Evolutionary conservation across 2,797 vertebrate species (phyloP), one percentile per base, ranked within the genome.

Genomic region (Dendrocincla tyrannina): DNA sequence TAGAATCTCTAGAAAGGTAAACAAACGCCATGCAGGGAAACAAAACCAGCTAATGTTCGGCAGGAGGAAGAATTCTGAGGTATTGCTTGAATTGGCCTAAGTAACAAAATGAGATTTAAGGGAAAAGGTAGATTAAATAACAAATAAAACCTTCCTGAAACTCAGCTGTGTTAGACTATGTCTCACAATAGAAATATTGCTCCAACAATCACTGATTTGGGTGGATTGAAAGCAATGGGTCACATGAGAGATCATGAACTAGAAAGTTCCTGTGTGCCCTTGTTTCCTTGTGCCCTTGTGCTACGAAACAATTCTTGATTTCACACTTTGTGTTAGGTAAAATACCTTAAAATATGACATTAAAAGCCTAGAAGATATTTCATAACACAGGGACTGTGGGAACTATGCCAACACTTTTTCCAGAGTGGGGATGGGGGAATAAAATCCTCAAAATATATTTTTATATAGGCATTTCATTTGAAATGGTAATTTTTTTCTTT

Each of bases 1-100:
- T 1, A 18, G 7, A 28, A 25, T 66, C 37, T 86, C 33, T 24
- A 49, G 35, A 49, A 84, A 59, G 35, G 14, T n/a, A 4, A 24
- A 78, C 16, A 37, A 12, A 11, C 75, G 19, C 9, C 0, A 1
- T 44, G 14, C 32, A 55, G 22, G n/a, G 17, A 81, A 78, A 49
- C 3, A 42, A 85, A 87, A 15, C 2, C 5, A 28, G 6, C 5
- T 35, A 1, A 23, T 0, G 0, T 30, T 83, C 44, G 66, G 13
- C 44, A 70, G 25, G 4, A 13, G 19, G 8, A 70, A 44, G 41
- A 75, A 49, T 44, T 44, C 10, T 41, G 24, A 80, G 16, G 6
- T 3, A 6, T 41, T 84, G 24, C 23, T 84, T 50, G 32, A 72
- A 52, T 37, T 64, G 17, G 35, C 9, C 7, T 17, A 76, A 62